phyloP scores from a whole-genome alignment of 2,797 vertebrate species.

The Phoebastria nigripes region DNA sequence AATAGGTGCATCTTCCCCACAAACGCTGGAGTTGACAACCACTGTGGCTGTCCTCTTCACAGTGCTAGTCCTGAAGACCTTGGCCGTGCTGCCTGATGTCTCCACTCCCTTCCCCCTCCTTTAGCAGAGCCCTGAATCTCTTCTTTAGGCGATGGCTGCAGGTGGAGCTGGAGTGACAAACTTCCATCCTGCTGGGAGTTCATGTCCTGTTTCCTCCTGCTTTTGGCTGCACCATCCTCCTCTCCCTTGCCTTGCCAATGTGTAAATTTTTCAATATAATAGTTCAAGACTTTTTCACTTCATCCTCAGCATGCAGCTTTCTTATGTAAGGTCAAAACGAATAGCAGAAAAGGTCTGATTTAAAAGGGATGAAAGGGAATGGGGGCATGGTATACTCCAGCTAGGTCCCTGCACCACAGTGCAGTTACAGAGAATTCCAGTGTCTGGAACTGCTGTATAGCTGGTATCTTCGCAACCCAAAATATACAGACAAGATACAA shows the following conservation, averaged over 20 bases:
- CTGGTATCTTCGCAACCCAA: background rate
- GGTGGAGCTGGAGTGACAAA: background rate
- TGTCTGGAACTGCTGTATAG: background rate
- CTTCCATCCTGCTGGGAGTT: background rate
- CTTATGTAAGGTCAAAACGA: background rate
- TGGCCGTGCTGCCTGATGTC: background rate
- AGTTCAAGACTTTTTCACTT: background rate
- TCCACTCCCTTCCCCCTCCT: accelerated
- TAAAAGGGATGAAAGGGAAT: background rate
- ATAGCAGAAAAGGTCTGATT: background rate
- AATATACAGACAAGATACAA: background rate
- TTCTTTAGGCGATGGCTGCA: background rate
- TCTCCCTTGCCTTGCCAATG: background rate
- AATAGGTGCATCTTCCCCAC: background rate
- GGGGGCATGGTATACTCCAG: background rate
- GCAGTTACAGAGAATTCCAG: background rate
- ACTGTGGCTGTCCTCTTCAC: background rate
- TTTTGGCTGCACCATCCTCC: background rate
- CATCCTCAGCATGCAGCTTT: background rate
- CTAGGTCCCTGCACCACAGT: background rate
- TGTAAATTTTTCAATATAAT: background rate
- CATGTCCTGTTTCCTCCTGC: background rate
- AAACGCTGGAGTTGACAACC: background rate
- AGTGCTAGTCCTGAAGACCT: background rate
- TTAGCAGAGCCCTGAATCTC: background rate